Base-by-base conservation (phyloP, 2,797 vertebrate species). In the Mus spretus region DNA sequence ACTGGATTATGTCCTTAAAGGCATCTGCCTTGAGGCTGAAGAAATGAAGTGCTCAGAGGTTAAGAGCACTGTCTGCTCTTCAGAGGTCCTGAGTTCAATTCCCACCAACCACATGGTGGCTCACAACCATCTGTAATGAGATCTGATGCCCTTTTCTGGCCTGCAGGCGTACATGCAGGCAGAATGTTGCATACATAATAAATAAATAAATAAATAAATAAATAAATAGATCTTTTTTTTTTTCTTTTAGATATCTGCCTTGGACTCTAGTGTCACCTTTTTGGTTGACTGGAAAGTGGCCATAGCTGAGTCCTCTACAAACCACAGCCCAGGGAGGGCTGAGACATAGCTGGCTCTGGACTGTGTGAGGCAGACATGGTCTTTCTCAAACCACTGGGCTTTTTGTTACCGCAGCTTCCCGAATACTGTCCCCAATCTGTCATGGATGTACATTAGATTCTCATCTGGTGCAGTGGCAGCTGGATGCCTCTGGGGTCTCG, bases 251-350 rank as follows among this genome's bases (percentile, higher is more conserved):
- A 72, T 44, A 34, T 67, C 83, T 57, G 50, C 85, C n/a, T 40
- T 26, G 65, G 83, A 6, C n/a, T 4, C n/a, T 22, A 14, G 5
- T 0, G 7, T 0, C 15, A 8, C 0, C 0, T 15, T 55, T 74
- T 67, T 37, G 14, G 11, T 24, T 50, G 12, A 61, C 80, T 81
- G 37, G 80, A 15, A 91, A 6, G 26, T 0, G 17, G 44, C 61
- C 81, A 31, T 34, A 28, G 72, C 57, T 50, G 75, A 26, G 74
- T 11, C 8, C 61, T 37, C 6, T 34, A 40, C 37, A 80, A 26
- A 67, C 34, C 14, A 55, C 24, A 57, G 22, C 12, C n/a, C 14
- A 28, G 9, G 24, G 53, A 59, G 14, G 34, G 50, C 8, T 17
- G 50, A 28, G 67, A 17, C 40, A n/a, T 34, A 34, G 0, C 1